These are phyloP conservation scores for Mimachlamys varia DNA, from an alignment of 2,888 invertebrate species.

Conservation along the genomic window DNA sequence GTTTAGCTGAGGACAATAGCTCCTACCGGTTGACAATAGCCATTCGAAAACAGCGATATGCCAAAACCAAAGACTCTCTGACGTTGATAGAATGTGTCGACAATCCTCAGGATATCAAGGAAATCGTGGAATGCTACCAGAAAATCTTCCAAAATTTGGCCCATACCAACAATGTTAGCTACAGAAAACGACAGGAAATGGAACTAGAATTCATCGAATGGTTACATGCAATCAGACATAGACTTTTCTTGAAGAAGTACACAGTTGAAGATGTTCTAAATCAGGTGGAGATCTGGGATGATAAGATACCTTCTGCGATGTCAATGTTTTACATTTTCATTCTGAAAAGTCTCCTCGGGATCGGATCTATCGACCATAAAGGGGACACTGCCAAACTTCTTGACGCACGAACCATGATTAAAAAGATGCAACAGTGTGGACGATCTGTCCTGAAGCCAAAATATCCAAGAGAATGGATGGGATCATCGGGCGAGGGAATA, in stretches of 20 bases:
- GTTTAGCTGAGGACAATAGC: conserved; percentile 44
- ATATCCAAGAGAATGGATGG: conserved; percentile 60
- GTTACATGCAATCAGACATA: conserved; percentile 56
- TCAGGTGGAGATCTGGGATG: conserved; percentile 55
- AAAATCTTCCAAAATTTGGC: conserved; percentile 50
- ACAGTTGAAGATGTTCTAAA: conserved; percentile 52
- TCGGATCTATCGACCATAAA: conserved; percentile 46
- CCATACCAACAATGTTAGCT: not conserved
- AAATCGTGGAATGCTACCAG: conserved; percentile 53
- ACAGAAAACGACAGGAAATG: conserved; percentile 45
- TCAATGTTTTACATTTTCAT: conserved; percentile 58
- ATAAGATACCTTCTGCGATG: conserved; percentile 49
- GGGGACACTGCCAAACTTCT: conserved; percentile 52
- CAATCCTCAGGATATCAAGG: conserved; percentile 46
- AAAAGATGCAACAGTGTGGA: conserved; percentile 50
- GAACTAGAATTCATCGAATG: conserved; percentile 56
- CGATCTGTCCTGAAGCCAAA: conserved; percentile 49
- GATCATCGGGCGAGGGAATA: conserved; percentile 50
- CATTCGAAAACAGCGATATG: conserved; percentile 51
- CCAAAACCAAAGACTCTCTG: conserved; percentile 38
- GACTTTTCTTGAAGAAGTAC: conserved; percentile 38
- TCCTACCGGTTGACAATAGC: conserved; percentile 53
- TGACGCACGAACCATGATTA: conserved; percentile 51
- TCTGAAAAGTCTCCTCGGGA: conserved; percentile 57
- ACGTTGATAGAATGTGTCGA: conserved; percentile 48